phyloP scores from a whole-genome alignment of 2,888 invertebrate species.

The Ferrisia virgata region DNA sequence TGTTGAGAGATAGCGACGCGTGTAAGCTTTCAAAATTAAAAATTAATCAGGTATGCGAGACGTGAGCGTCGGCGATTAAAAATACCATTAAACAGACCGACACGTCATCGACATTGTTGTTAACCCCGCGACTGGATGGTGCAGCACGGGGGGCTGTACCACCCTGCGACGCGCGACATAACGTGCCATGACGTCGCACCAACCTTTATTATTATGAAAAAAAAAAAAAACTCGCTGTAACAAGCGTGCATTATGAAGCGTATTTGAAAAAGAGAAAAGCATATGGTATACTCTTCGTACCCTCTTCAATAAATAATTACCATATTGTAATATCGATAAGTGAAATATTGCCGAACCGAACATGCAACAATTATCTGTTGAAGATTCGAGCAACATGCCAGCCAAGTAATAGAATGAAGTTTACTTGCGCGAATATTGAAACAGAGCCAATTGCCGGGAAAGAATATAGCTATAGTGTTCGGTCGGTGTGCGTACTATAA shows the following conservation, averaged over 20 bases:
- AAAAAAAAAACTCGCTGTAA: neutral
- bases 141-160: no score
- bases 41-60: conserved; percentile 36
- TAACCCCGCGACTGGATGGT: no score
- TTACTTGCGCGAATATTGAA: neutral
- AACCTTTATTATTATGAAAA: no score
- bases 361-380: neutral
- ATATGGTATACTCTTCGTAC: no score
- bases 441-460: neutral
- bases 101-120: neutral
- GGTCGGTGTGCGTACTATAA: neutral
- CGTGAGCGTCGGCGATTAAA: neutral
- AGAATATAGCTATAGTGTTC: neutral
- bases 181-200: no score
- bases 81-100: neutral
- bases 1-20: neutral
- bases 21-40: conserved; percentile 30
- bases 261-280: no score
- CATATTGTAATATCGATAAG: neutral
- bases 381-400: neutral
- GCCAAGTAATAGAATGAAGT: neutral
- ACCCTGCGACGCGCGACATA: neutral
- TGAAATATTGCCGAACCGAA: neutral
- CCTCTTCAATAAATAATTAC: neutral
- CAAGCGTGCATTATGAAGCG: no score